These are phyloP conservation scores for Tragelaphus eurycerus DNA, from an alignment of 2,797 vertebrate species.

Conservation along the genomic window DNA sequence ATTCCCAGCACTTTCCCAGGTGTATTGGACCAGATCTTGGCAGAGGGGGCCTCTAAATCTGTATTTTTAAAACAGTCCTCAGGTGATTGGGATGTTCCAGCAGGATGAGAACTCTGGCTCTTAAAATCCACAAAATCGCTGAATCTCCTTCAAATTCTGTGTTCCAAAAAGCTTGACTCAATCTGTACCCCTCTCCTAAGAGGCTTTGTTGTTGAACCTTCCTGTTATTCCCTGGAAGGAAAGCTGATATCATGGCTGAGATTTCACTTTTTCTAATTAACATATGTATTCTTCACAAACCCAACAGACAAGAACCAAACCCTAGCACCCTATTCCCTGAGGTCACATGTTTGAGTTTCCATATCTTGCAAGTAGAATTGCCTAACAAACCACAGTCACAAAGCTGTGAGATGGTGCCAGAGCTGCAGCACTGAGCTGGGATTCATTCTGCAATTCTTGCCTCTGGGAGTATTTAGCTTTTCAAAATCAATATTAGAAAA, in stretches of 20 bases:
- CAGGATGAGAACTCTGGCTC: neutral
- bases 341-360: neutral
- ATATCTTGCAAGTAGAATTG: neutral
- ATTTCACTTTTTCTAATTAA: slow-evolving; percentile 34
- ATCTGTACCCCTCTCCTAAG: neutral
- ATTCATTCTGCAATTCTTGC: neutral
- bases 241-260: neutral
- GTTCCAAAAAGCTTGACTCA: neutral
- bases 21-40: neutral
- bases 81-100: neutral
- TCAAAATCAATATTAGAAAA: slow-evolving; percentile 6
- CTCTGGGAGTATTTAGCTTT: neutral
- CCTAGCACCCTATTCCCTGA: neutral
- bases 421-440: neutral
- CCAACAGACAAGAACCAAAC: neutral
- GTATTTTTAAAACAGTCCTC: neutral
- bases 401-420: neutral
- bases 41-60: neutral
- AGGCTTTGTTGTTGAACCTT: neutral
- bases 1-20: neutral
- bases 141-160: neutral
- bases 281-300: neutral
- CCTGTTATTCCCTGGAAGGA: neutral
- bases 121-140: neutral
- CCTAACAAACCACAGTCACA: neutral